A percentile compares a stretch with the other conserved stretches of the same genome.
phyloP scores from a whole-genome alignment of 1,140 invertebrate genomes.

The Heliconius eleuchia region DNA sequence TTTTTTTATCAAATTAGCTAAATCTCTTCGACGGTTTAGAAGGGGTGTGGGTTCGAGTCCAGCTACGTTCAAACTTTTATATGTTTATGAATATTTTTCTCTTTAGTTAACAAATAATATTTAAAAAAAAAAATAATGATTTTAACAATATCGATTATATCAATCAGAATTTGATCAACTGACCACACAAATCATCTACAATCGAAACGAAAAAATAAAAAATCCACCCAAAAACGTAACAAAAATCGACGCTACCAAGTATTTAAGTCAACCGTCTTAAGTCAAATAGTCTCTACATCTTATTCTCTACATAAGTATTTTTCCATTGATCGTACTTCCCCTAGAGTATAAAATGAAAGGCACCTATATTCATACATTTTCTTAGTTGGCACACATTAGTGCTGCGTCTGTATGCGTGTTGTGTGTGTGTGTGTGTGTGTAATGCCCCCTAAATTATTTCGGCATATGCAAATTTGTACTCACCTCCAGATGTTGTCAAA shows the following conservation, averaged over 20 bases:
- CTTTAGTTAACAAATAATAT: no score
- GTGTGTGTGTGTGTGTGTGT: conserved; percentile 43
- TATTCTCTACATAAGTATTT: conserved; percentile 26
- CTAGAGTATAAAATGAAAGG: conserved; percentile 25
- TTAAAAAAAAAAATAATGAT: no score
- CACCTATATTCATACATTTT: conserved; percentile 50
- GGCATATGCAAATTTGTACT: conserved; percentile 79
- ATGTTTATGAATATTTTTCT: no score
- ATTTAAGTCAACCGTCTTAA: conserved; percentile 17
- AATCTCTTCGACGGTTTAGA: no score
- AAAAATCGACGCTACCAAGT: not conserved
- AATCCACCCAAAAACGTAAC: not conserved
- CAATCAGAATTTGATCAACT: no score
- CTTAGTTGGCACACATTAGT: conserved; percentile 69
- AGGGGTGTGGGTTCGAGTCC: no score
- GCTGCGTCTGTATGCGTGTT: conserved; percentile 51
- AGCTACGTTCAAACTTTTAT: no score
- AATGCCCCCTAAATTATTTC: conserved; percentile 77
- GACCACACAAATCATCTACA: no score
- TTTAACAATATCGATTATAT: no score
- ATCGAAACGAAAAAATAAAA: no score
- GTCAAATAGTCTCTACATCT: conserved; percentile 28
- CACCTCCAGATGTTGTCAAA: conserved; percentile 70
- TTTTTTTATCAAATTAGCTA: no score
- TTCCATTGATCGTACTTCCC: conserved; percentile 43